Percentiles rank a stretch among this genome's conserved stretches.
Evolutionary conservation across 1,140 invertebrate genomes (phyloP).

Genomic region (Eurosta solidaginis): DNA sequence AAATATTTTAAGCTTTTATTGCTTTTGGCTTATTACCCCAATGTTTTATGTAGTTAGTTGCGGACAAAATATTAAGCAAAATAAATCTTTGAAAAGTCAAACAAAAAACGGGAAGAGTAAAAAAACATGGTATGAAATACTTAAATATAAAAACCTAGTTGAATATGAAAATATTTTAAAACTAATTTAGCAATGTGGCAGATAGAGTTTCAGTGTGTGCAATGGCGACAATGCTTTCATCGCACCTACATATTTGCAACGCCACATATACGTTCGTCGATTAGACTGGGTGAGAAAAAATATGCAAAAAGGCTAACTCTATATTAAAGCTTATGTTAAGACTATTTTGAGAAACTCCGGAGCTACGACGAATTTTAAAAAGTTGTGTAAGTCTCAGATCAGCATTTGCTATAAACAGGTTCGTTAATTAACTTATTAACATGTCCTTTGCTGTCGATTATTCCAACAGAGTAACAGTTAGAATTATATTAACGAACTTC

Average conservation of each 20-base stretch:
- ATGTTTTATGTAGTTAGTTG: background rate
- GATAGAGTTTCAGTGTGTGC: background rate
- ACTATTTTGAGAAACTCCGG: too few species aligned
- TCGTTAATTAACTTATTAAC: too few species aligned
- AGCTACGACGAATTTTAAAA: too few species aligned
- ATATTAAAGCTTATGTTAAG: too few species aligned
- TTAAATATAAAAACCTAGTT: background rate
- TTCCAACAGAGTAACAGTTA: too few species aligned
- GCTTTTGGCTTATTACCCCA: background rate
- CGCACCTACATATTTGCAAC: background rate
- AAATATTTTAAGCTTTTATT: background rate
- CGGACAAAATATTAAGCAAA: conserved; percentile 1
- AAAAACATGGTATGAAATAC: background rate
- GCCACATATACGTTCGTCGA: too few species aligned
- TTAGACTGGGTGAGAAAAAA: too few species aligned
- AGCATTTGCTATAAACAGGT: too few species aligned
- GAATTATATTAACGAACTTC: too few species aligned
- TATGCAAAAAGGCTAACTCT: too few species aligned
- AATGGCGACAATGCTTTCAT: background rate
- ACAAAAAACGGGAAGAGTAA: background rate
- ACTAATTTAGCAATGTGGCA: background rate
- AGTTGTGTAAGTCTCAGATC: too few species aligned
- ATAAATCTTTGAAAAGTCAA: background rate
- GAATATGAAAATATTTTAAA: background rate
- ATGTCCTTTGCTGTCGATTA: too few species aligned